phyloP scores from a whole-genome alignment of 2,888 invertebrate species.

The Epinotia brunnichana region DNA sequence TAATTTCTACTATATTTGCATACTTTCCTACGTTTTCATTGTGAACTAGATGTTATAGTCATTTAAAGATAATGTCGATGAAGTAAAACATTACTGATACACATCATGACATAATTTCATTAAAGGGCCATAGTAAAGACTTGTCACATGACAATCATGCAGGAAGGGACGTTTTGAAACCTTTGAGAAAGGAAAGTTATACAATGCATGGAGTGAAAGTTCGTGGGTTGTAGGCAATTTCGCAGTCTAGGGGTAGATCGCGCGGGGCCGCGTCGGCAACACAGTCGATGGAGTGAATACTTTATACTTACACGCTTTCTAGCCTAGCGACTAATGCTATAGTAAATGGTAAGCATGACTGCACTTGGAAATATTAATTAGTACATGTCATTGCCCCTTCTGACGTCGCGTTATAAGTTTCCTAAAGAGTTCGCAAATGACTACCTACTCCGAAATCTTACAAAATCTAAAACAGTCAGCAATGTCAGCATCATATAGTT shows the following conservation, averaged over 20 bases:
- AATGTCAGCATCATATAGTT: too few species aligned
- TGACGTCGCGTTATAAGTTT: not conserved
- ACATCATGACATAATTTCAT: not conserved
- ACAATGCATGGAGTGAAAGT: conserved; percentile 24
- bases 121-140: not conserved
- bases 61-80: not conserved
- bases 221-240: conserved; percentile 14
- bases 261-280: not conserved
- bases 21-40: too few species aligned
- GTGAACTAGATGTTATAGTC: too few species aligned
- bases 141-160: not conserved
- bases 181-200: conserved; percentile 20
- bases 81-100: not conserved
- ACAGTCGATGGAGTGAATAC: not conserved
- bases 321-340: conserved; percentile 21
- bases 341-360: conserved; percentile 20
- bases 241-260: conserved; percentile 14
- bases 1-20: too few species aligned
- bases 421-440: not conserved
- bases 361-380: conserved; percentile 25
- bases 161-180: conserved; percentile 11
- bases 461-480: too few species aligned
- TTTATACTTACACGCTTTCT: conserved; percentile 35
- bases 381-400: conserved; percentile 12
- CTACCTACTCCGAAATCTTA: too few species aligned